A percentile compares a stretch with the other conserved stretches of the same genome.
Evolutionary conservation across 2,888 invertebrate species (phyloP).

Genomic region (Clostera curtula): DNA sequence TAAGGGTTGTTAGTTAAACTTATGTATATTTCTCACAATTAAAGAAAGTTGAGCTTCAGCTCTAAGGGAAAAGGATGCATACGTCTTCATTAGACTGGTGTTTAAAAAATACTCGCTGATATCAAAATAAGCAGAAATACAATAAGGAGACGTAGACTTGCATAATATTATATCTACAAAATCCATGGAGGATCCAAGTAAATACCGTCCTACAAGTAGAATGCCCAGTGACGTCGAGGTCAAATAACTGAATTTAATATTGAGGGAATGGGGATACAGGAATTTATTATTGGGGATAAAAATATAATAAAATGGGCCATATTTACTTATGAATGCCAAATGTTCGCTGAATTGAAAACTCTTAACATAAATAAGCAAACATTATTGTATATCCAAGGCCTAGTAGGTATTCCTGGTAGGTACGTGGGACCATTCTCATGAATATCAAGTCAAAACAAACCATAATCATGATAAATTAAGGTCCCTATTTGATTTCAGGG

Average conservation of each 20-base stretch:
- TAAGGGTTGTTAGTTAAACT: slow-evolving; percentile 23
- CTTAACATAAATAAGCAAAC: slow-evolving; percentile 15
- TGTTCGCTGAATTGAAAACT: slow-evolving; percentile 23
- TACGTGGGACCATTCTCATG: slow-evolving; percentile 67
- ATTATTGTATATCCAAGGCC: slow-evolving; percentile 39
- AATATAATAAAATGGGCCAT: slow-evolving; percentile 30
- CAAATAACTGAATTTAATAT: slow-evolving; percentile 27
- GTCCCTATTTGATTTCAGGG: slow-evolving; percentile 54
- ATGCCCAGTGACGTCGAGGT: slow-evolving; percentile 28
- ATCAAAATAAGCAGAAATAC: slow-evolving; percentile 24
- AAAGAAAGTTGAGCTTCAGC: too few relatives aligned
- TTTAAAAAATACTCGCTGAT: too few relatives aligned
- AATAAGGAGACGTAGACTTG: slow-evolving; percentile 21
- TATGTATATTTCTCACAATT: too few relatives aligned
- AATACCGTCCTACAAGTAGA: slow-evolving; percentile 58
- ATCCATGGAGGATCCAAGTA: slow-evolving; percentile 39
- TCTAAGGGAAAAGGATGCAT: too few relatives aligned
- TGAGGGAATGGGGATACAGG: too few relatives aligned
- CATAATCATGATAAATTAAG: slow-evolving; percentile 59
- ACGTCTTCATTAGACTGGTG: too few relatives aligned
- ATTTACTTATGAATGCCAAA: slow-evolving; percentile 37
- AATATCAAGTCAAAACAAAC: slow-evolving; percentile 58
- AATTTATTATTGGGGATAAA: too few relatives aligned
- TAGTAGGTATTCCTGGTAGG: slow-evolving; percentile 56
- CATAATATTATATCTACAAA: slow-evolving; percentile 20